phyloP scores from a whole-genome alignment of 2,797 vertebrate species.

The Okamejei kenojei region DNA sequence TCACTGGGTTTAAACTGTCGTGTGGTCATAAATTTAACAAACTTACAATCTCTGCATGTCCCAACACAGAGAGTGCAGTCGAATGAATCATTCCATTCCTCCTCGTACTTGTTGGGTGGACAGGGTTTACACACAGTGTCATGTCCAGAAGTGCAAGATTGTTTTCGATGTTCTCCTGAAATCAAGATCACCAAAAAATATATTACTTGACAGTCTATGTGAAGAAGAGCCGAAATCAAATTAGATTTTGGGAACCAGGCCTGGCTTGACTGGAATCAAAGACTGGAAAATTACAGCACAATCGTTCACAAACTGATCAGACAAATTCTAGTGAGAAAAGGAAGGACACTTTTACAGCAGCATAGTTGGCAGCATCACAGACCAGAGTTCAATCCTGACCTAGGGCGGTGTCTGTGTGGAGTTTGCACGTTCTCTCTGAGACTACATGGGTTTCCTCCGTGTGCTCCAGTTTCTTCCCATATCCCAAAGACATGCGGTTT shows the following conservation, averaged over 20 bases:
- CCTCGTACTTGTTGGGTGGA: not conserved
- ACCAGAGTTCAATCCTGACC: too few relatives aligned
- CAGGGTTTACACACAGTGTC: not conserved
- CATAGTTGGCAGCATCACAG: too few relatives aligned
- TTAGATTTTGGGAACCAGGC: not conserved
- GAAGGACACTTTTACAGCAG: not conserved
- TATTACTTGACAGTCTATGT: not conserved
- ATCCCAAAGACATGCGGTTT: too few relatives aligned
- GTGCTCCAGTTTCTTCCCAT: too few relatives aligned
- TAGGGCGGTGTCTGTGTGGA: too few relatives aligned
- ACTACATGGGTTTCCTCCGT: too few relatives aligned
- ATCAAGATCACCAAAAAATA: not conserved
- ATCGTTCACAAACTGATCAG: not conserved
- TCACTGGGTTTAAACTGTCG: not conserved
- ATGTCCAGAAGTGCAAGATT: not conserved
- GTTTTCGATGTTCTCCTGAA: not conserved
- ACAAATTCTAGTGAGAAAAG: not conserved
- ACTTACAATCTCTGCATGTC: not conserved
- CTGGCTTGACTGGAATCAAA: not conserved
- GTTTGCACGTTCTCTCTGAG: too few relatives aligned
- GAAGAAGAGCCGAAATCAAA: not conserved
- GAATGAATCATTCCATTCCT: constrained; percentile 10
- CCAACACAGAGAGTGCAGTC: not conserved
- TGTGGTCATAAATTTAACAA: not conserved
- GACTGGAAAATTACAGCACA: not conserved